Percentiles rank a stretch among this genome's conserved stretches.
Conservation (phyloP, 1,140 invertebrate genomes). For the Vanessa tameamea region DNA sequence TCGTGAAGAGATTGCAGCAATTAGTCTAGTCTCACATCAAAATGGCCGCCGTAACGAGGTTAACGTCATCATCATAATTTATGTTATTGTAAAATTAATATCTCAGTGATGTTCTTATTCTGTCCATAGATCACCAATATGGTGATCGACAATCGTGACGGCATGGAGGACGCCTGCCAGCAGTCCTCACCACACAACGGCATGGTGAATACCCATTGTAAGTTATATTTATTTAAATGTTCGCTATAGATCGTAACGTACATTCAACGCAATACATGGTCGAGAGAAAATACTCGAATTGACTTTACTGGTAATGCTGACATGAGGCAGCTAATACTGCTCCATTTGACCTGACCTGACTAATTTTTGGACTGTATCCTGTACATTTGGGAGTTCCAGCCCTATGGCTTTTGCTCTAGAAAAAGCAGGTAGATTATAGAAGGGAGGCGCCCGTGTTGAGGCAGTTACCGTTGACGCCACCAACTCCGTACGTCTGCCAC, state of each 20-base stretch:
- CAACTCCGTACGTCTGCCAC: conserved; percentile 78
- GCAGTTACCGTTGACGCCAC: conserved; percentile 73
- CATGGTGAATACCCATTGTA: conserved; percentile 63
- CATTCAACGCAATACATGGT: no score
- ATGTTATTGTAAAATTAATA: no score
- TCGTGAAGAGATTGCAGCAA: no score
- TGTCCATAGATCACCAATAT: conserved; percentile 61
- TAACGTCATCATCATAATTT: no score
- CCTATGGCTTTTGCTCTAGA: conserved; percentile 74
- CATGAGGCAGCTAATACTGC: no score
- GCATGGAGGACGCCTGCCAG: conserved; percentile 63
- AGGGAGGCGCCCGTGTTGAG: conserved; percentile 77
- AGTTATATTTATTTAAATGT: conserved; percentile 34
- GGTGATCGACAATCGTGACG: conserved; percentile 63
- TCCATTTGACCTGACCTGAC: no score
- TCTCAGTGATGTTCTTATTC: neutral
- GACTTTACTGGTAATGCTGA: no score
- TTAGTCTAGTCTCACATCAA: no score
- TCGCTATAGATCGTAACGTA: no score
- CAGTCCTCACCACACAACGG: conserved; percentile 56
- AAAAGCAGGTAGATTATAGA: conserved; percentile 75
- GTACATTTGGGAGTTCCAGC: conserved; percentile 76
- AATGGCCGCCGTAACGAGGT: no score
- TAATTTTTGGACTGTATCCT: conserved; percentile 45
- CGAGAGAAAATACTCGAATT: no score